Evolutionary conservation across 2,113 vertebrate genomes (phyloP).

Genomic region (Triplophysa dalaica): DNA sequence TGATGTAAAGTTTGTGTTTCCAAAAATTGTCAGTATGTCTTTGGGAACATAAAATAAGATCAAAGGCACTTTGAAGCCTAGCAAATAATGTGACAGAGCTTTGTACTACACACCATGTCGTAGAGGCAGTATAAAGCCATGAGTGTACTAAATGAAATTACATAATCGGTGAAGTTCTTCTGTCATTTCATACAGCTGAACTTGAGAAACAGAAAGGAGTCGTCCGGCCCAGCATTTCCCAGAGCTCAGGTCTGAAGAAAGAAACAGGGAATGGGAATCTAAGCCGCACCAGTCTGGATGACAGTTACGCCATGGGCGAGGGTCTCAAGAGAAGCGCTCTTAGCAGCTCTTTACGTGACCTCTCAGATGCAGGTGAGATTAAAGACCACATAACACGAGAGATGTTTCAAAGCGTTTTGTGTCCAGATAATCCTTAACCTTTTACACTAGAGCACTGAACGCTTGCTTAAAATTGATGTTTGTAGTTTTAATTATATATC

Average conservation of each 20-base stretch:
- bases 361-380: slow-evolving; percentile 92
- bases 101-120: not conserved
- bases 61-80: too few species aligned
- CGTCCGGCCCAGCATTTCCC: slow-evolving; percentile 88
- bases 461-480: slow-evolving; percentile 12
- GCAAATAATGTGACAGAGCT: too few species aligned
- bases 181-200: slow-evolving; percentile 78
- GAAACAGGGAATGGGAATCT: slow-evolving; percentile 85
- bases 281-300: slow-evolving; percentile 87
- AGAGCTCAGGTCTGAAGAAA: slow-evolving; percentile 88
- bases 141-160: not conserved
- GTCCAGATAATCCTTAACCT: slow-evolving; percentile 3
- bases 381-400: not conserved
- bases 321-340: slow-evolving; percentile 93
- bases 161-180: not conserved
- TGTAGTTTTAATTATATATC: not conserved
- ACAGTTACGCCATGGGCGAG: slow-evolving; percentile 90
- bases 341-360: slow-evolving; percentile 94
- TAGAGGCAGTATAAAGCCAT: not conserved
- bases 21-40: too few species aligned
- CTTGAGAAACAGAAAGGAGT: slow-evolving; percentile 97
- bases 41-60: too few species aligned
- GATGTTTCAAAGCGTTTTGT: not conserved
- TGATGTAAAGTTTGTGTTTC: too few species aligned
- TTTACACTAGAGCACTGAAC: slow-evolving; percentile 12